Evolutionary conservation across 2,888 invertebrate species (phyloP).

Genomic region (Abrostola tripartita): DNA sequence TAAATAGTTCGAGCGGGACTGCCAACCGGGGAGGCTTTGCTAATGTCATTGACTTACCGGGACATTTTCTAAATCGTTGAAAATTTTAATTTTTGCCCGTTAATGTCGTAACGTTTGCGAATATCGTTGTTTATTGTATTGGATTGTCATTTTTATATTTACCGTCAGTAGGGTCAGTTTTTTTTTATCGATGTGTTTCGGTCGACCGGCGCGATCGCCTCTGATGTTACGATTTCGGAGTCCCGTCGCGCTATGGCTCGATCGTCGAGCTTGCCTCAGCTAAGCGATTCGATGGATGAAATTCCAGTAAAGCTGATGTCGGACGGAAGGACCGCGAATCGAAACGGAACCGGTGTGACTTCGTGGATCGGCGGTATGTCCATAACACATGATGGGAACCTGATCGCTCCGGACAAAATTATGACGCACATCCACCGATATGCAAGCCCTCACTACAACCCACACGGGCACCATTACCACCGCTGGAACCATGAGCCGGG

Average conservation of each 20-base stretch:
- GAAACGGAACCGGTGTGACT: constrained; percentile 80
- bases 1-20: constrained; percentile 80
- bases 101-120: constrained; percentile 81
- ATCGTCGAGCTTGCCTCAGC: constrained; percentile 77
- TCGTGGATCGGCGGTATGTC: constrained; percentile 88
- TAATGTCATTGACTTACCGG: constrained; percentile 67
- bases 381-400: constrained; percentile 86
- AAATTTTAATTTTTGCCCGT: constrained; percentile 73
- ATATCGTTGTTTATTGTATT: constrained; percentile 78
- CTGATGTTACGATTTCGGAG: constrained; percentile 72
- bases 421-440: constrained; percentile 86
- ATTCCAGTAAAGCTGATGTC: constrained; percentile 88
- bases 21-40: constrained; percentile 80
- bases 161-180: constrained; percentile 71
- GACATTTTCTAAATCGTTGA: constrained; percentile 62
- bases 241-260: constrained; percentile 81
- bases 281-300: constrained; percentile 87
- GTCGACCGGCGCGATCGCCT: constrained; percentile 80
- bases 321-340: constrained; percentile 82
- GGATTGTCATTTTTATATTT: constrained; percentile 74
- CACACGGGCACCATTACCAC: constrained; percentile 84
- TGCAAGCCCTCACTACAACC: constrained; percentile 86
- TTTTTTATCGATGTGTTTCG: constrained; percentile 72
- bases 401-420: constrained; percentile 86
- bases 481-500: constrained; percentile 87